Evolutionary conservation across 2,888 invertebrate species (phyloP).

Genomic region (Choristoneura rosaceana): DNA sequence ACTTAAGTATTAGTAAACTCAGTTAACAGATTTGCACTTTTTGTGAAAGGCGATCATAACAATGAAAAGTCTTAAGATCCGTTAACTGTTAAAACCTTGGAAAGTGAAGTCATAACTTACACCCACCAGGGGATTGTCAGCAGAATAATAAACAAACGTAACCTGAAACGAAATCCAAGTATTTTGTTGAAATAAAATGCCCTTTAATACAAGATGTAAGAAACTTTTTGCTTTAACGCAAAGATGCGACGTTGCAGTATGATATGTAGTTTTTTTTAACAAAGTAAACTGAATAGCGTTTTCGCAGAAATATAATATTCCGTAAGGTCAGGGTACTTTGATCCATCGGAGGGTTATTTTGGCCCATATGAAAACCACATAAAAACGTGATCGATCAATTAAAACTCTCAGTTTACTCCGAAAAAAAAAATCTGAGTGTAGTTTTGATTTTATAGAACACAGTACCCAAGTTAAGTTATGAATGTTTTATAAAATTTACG

Average conservation of each 20-base stretch:
- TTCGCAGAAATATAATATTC: no score
- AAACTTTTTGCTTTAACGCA: not conserved
- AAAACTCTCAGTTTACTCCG: no score
- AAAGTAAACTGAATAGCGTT: not conserved
- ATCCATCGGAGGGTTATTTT: no score
- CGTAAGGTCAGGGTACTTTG: no score
- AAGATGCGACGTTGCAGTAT: not conserved
- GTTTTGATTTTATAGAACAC: no score
- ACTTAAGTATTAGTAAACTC: conserved; percentile 28
- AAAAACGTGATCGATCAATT: no score
- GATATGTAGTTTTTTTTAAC: not conserved
- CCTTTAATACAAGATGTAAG: conserved; percentile 5
- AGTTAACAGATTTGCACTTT: conserved; percentile 19
- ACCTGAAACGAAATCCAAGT: conserved; percentile 30
- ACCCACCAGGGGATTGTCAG: conserved; percentile 40
- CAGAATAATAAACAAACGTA: conserved; percentile 41
- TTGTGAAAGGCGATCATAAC: conserved; percentile 43
- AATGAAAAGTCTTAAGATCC: conserved; percentile 44
- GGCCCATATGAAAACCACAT: no score
- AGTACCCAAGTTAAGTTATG: no score
- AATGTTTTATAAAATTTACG: no score
- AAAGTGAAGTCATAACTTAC: conserved; percentile 42
- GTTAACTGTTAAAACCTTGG: conserved; percentile 40
- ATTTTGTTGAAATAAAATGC: conserved; percentile 18
- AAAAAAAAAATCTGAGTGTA: no score